phyloP scores from a whole-genome alignment of 2,113 vertebrate genomes.

The Alouatta palliata region DNA sequence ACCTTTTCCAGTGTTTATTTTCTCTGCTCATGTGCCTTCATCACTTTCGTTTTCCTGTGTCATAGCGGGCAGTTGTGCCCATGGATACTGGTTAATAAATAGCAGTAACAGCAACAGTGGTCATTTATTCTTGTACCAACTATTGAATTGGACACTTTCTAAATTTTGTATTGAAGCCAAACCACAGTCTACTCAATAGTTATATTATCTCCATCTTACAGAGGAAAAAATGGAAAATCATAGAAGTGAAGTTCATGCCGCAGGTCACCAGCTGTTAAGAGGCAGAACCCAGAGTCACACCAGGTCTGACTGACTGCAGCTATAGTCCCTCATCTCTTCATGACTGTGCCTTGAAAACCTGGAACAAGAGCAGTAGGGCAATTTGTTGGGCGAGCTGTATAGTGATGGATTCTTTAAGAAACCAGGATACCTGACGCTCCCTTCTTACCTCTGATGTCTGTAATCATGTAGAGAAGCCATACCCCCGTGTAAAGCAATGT shows the following conservation, averaged over 20 bases:
- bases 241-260: not conserved
- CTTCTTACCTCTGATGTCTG: accelerated
- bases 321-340: not conserved
- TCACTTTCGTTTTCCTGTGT: not conserved
- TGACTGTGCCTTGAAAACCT: not conserved
- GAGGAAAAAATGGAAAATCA: not conserved
- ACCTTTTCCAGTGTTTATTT: not conserved
- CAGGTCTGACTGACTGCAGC: not conserved
- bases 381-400: not conserved
- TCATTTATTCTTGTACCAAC: not conserved
- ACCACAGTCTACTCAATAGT: not conserved
- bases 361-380: not conserved
- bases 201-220: not conserved
- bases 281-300: not conserved
- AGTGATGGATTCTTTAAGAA: not conserved
- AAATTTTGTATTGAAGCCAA: not conserved
- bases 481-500: not conserved
- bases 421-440: accelerated
- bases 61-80: not conserved
- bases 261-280: not conserved
- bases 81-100: not conserved
- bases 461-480: not conserved
- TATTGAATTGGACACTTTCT: not conserved
- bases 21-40: conserved; percentile 27
- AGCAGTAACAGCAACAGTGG: not conserved